Base-by-base conservation (phyloP, 2,797 vertebrate genomes). In the Microhierax caerulescens region DNA sequence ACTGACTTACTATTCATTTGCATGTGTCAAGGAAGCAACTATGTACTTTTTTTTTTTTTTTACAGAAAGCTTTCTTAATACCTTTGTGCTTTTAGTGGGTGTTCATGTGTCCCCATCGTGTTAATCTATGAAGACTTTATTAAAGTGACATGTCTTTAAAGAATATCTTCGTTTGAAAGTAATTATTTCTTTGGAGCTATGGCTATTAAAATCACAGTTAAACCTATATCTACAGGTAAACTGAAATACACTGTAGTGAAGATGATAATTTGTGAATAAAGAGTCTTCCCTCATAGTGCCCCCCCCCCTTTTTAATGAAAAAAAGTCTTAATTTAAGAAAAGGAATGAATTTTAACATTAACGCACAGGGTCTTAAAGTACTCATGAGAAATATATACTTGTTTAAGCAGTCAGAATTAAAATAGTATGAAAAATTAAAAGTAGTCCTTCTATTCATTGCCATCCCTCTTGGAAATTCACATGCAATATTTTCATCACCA, bases 381-480 rank as follows among this genome's bases (percentile, higher is more conserved):
- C 85, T 69, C 37, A 27, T 54, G 67, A 90, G 76, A 97, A 89
- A 97, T 76, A 76, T 20, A 32, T 24, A 90, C 36, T 90, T 74
- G 34, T 84, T 93, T 36, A 61, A 96, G 61, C 39, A 94, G 50
- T 45, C 61, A 54, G 72, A 95, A 82, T 88, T 93, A 96, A 94
- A 96, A 95, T 67, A 53, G 47, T 54, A 9, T 86, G 56, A 94
- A 96, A 90, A 97, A 97, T 89, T 86, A 83, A 86, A 96, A 92
- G n/a, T 77, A 75, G 13, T 65, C 78, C 60, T 88, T 59, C 41
- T 86, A 25, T 41, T 73, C 83, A 85, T 76, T 91, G 34, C 28
- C 79, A 81, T 76, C 43, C 47, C 48, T 90, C 60, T 88, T 93
- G 84, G 64, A 68, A 94, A 93, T 85, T 70, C 30, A 95, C 90